Base-by-base conservation (phyloP, 2,888 invertebrate species). In the Trachelus tabidus region DNA sequence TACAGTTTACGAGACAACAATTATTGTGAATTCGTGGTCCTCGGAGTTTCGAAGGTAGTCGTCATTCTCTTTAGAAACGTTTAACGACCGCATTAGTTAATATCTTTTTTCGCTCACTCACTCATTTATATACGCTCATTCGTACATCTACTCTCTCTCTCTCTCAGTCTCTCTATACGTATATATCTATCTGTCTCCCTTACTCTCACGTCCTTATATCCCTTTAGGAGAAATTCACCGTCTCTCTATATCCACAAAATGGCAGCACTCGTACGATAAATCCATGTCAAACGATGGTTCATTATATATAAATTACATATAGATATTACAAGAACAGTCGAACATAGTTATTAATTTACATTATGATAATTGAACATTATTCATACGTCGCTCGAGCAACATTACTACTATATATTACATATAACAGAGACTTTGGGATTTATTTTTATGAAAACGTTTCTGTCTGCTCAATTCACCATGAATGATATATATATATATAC, bases 1-100 rank as follows among this genome's bases (percentile, higher is more conserved):
- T 23, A 56, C 23, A 56, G 56, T 56, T 56, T 23, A 78, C 80
- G 80, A 71, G 12, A 71, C 71, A 71, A 71, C 71, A 71, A 79
- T 87, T 87, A 87, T 88, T 87, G 86, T 85, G 84, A 84, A 80
- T 85, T 85, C 76, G 83, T 89, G 89, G 89, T 89, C 89, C 89
- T 89, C 87, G 81, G 79, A 83, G 86, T 89, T 88, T 83, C 84
- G 79, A 68, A 76, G 69, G 68, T 77, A 75, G 75, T 78, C 69
- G 34, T 34, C 23, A 33, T 75, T 77, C 37, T 34, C 33, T 33
- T 40, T 71, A 71, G 12, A 71, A 71, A 33, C 31, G 9, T 31
- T 69, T 33, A 33, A 71, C 31, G 71, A 71, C 71, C 69, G 31
- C 31, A 3, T 31, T 34, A 11, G 11, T 33, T 33, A 15, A 71